phyloP scores from a whole-genome alignment of 2,888 invertebrate species.

The Polia nebulosa region DNA sequence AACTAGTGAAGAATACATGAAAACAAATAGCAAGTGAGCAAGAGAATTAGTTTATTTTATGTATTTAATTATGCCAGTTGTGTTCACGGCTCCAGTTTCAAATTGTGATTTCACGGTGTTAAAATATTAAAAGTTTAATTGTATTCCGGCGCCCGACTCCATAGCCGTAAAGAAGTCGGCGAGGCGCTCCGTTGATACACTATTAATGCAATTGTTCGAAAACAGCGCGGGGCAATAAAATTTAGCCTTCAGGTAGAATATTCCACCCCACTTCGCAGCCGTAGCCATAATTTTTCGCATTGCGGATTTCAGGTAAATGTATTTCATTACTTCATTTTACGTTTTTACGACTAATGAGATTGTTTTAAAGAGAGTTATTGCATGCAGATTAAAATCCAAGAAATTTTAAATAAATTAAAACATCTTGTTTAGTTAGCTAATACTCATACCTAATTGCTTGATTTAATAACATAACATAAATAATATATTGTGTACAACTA shows the following conservation, averaged over 20 bases:
- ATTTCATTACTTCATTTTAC: conserved; percentile 75
- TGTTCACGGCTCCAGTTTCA: conserved; percentile 70
- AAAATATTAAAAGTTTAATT: conserved; percentile 89
- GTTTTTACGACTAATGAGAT: conserved; percentile 70
- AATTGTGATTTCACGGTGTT: conserved; percentile 80
- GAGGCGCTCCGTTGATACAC: conserved; percentile 87
- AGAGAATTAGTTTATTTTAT: conserved; percentile 70
- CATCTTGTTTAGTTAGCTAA: neutral
- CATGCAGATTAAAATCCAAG: conserved; percentile 6
- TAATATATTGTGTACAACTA: too few species aligned
- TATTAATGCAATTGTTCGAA: conserved; percentile 91
- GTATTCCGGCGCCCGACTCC: conserved; percentile 80
- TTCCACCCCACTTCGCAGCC: conserved; percentile 84
- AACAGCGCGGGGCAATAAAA: conserved; percentile 88
- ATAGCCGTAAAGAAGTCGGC: conserved; percentile 85
- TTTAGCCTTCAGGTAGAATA: conserved; percentile 88
- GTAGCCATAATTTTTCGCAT: conserved; percentile 89
- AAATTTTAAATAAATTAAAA: conserved; percentile 6
- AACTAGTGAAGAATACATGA: conserved; percentile 36
- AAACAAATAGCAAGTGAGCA: conserved; percentile 43
- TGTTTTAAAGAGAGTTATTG: conserved; percentile 63
- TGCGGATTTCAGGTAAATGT: conserved; percentile 84
- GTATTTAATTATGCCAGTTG: conserved; percentile 75
- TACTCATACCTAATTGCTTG: neutral
- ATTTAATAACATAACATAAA: neutral